Base-by-base conservation (phyloP, 2,113 vertebrate genomes). In the Caranx melampygus region DNA sequence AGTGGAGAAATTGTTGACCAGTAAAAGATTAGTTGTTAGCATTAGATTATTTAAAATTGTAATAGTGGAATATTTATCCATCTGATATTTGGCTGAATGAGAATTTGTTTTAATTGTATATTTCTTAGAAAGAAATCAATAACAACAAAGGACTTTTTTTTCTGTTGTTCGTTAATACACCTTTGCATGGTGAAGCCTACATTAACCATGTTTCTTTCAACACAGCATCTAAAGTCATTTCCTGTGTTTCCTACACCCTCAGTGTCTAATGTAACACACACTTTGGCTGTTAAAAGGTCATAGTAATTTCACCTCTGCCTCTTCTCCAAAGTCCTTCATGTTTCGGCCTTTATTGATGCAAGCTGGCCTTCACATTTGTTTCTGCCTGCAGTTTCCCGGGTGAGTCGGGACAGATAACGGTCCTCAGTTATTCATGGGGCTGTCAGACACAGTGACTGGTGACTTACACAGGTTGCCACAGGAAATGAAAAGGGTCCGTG, bases 401-500 rank as follows among this genome's bases (percentile, higher is more conserved):
- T 88, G 82, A 82, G 82, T 49, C 42, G 47, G 74, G 87, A 89
- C 84, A 88, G 87, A 87, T 89, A 86, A 82, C 51, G 4, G 67
- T 85, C 58, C 77, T 88, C 79, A 75, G 87, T 92, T 88, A 92
- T 92, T 92, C 90, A 88, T 88, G 81, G 79, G 44, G 55, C 81
- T 89, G 90, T 92, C 78, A 6, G 64, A 87, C 81, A 77, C 42
- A 0, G 72, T 89, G 81, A 89, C 83, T 90, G 47, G 77, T 88
- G 88, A 82, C 85, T 68, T 80, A 31, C 57, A 59, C 69, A 21
- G 69, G 72, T 74, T 51, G 67, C 75, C 69, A 74, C 34, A 61
- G 82, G 88, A 81, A 77, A 77, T 75, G 34, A 75, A 79, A 84
- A 70, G 12, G 5, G 3, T 40, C 65, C 0, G 6, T 47, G 78